Evolutionary conservation across 2,797 vertebrate species (phyloP).

Genomic region (Tympanoctomys barrerae): DNA sequence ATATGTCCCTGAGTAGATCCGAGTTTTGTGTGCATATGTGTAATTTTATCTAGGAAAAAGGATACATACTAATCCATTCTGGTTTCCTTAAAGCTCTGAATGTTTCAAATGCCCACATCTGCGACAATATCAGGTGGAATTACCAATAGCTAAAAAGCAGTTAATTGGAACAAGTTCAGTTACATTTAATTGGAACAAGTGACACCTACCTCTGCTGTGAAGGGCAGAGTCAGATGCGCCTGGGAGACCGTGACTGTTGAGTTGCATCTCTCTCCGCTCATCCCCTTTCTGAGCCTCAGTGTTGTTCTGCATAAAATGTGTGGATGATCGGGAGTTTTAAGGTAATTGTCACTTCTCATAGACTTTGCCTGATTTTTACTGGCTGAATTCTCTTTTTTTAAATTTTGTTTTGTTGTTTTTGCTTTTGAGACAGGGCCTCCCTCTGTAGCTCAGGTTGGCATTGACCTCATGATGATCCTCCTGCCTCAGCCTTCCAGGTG

Average conservation of each 20-base stretch:
- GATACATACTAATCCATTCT: neutral
- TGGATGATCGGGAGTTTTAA: neutral
- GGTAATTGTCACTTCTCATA: neutral
- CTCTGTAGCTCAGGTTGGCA: neutral
- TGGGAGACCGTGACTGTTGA: accelerated
- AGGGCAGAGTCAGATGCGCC: neutral
- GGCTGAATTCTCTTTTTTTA: neutral
- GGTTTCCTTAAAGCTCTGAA: neutral
- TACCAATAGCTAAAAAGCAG: neutral
- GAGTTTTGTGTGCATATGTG: neutral
- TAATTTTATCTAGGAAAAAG: neutral
- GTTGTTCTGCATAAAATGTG: neutral
- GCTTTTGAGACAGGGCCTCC: neutral
- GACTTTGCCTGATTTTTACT: neutral
- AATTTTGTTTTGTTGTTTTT: neutral
- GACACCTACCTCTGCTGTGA: neutral
- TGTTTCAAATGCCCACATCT: neutral
- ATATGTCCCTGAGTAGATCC: neutral
- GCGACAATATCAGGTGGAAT: neutral
- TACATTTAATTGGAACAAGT: neutral
- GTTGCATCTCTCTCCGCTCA: neutral
- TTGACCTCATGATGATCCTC: neutral
- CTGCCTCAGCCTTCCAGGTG: neutral
- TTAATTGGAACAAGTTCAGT: neutral
- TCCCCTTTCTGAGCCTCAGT: neutral